Evolutionary conservation across 2,113 vertebrate species (phyloP), one percentile per base, ranked within the genome.

Genomic region (Heterotilapia buettikoferi): DNA sequence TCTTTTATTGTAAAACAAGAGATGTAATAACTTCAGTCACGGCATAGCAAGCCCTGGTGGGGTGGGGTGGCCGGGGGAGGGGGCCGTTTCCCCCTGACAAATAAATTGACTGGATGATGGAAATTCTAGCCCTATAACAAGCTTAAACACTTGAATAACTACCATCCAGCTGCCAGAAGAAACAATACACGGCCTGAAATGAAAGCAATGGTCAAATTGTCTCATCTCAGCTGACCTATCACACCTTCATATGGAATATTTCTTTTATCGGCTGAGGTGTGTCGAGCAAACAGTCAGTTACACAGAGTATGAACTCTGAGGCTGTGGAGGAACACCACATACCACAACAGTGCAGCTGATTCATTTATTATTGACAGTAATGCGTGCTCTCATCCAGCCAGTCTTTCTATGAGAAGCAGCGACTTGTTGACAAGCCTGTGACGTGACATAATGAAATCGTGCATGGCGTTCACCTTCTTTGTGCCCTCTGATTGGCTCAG

Each of bases 21-120:
- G 85, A 94, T 89, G 88, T 93, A 94, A 93, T 94, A 80, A 90
- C 83, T 88, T 93, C 89, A 92, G 92, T 95, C 94, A 95, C 85
- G 88, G 83, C 92, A 94, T 89, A 86, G 80, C 78, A 33, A 84
- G 80, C 68, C 80, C 50, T 88, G 56, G 78, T 89, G 68, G 59
- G 29, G 59, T 6, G 43, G 5, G 40, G 66, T 82, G 21, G 73
- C 5, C 6, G 56, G 24, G 68, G 40, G 38, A 11, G 57, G 26
- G 79, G 47, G 24, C 57, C 59, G 8, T 86, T 92, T 89, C 78
- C 56, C 83, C 71, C 50, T 89, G 82, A 93, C 82, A 91, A 91
- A 95, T 87, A 87, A 88, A 89, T 83, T 84, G 80, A 86, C 84
- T 89, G 83, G 83, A 89, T 89, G 90, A 92, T 86, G 94, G 88